Evolutionary conservation across 2,888 invertebrate species (phyloP), one percentile per base, ranked within the genome.

Genomic region (Tachystola acroxantha): DNA sequence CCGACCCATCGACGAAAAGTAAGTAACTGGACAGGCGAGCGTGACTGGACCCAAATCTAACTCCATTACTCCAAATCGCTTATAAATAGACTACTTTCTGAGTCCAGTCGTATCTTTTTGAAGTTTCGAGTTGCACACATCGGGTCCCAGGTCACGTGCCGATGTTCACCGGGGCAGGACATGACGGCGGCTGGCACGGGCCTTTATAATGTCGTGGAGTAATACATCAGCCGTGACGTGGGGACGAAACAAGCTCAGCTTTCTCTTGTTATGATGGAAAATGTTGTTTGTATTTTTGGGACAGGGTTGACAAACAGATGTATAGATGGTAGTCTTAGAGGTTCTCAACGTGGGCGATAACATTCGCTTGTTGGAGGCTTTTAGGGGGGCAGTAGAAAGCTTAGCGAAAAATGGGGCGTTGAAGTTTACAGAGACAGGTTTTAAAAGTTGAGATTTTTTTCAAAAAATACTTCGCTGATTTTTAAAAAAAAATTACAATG

Each of bases 141-240:
- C 36, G 39, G 31, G 24, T 27, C 1, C 14, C 40, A 3, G 19
- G 38, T 43, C 43, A 43, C 43, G 43, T 16, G 26, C 22, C 19
- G 27, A 16, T 30, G 32, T 25, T 32, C 36, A 12, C 27, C 27
- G 27, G 27, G 27, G 11, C 27, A 27, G 27, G 27, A 27, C 11
- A 27, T 27, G 27, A 27, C 11, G 27, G 27, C 27, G 10, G 25
- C 25, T 25, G 32, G 9, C 20, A 12, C 7, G 14, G 32, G 34
- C 44, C 41, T 41, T 41, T 34, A 41, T 44, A 44, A 44, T 41
- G 44, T 35, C 43, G 31, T 31, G 32, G 37, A 32, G 39, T 45
- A 46, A 46, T 46, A 40, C 39, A 37, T 32, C 40, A 30, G 31
- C 36, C 40, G 43, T 46, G 43, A 43, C 40, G 37, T 34, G 42